phyloP scores from a whole-genome alignment of 1,140 invertebrate species.

The Streblospio benedicti region DNA sequence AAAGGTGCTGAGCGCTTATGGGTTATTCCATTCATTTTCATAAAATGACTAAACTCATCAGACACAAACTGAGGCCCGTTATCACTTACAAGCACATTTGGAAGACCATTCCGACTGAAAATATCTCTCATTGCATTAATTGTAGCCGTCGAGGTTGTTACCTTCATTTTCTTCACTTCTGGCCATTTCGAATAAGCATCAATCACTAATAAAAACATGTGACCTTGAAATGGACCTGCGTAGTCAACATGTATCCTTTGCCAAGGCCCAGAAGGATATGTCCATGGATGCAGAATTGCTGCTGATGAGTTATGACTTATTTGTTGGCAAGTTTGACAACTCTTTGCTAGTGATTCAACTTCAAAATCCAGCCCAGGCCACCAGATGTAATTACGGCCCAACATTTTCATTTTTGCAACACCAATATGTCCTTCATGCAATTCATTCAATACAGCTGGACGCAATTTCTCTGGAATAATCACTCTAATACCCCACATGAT shows the following conservation, averaged over 20 bases:
- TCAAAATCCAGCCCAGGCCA: constrained; percentile 47
- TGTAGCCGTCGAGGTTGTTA: background rate
- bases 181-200: constrained; percentile 48
- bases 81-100: constrained; percentile 43
- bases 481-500: constrained; percentile 5
- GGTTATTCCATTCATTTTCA: background rate
- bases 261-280: background rate
- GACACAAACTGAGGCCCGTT: constrained; percentile 46
- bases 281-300: constrained; percentile 7
- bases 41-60: constrained; percentile 41
- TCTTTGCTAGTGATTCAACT: constrained; percentile 38
- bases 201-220: constrained; percentile 45
- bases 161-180: constrained; percentile 11
- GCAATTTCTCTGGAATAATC: constrained; percentile 28
- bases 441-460: constrained; percentile 32
- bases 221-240: constrained; percentile 38
- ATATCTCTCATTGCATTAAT: background rate
- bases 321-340: constrained; percentile 40
- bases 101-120: constrained; percentile 43
- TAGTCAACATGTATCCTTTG: constrained; percentile 26
- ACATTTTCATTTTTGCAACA: constrained; percentile 48
- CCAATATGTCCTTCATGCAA: constrained; percentile 49
- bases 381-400: constrained; percentile 45
- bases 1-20: background rate
- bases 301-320: constrained; percentile 9